Evolutionary conservation across 2,888 invertebrate genomes (phyloP).

Genomic region (Empis stercorea): DNA sequence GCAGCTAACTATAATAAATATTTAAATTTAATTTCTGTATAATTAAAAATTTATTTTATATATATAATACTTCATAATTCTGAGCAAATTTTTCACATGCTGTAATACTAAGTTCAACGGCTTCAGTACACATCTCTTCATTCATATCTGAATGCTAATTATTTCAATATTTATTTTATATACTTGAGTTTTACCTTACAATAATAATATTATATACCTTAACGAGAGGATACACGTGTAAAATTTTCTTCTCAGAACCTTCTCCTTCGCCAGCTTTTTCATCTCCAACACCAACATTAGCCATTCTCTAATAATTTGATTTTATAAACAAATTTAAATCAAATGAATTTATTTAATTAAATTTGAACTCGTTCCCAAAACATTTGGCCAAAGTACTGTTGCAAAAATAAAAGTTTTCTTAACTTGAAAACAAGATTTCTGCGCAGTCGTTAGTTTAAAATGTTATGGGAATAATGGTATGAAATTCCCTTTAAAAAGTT

Average conservation of each 20-base stretch:
- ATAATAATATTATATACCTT: conserved; percentile 41
- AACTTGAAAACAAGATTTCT: too few species aligned
- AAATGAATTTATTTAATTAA: too few species aligned
- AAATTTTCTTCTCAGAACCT: conserved; percentile 46
- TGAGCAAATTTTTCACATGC: conserved; percentile 83
- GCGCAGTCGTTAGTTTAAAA: too few species aligned
- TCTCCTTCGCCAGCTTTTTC: conserved; percentile 14
- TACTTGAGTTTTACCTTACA: too few species aligned
- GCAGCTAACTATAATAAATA: conserved; percentile 57
- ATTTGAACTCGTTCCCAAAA: too few species aligned
- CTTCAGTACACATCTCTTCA: conserved; percentile 83
- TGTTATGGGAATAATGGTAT: too few species aligned
- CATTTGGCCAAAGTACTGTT: too few species aligned
- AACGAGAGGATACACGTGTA: conserved; percentile 72
- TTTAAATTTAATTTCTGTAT: neutral
- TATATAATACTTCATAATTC: conserved; percentile 70
- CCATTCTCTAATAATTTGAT: too few species aligned
- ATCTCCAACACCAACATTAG: neutral
- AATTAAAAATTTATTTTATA: neutral
- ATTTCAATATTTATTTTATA: too few species aligned
- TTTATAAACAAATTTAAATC: too few species aligned
- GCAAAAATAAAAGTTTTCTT: too few species aligned
- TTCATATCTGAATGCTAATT: conserved; percentile 82
- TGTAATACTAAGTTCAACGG: conserved; percentile 79
- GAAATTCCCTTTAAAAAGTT: too few species aligned